These are phyloP conservation scores for Campoplex nolae DNA, from an alignment of 2,888 invertebrate species.

Conservation along the genomic window DNA sequence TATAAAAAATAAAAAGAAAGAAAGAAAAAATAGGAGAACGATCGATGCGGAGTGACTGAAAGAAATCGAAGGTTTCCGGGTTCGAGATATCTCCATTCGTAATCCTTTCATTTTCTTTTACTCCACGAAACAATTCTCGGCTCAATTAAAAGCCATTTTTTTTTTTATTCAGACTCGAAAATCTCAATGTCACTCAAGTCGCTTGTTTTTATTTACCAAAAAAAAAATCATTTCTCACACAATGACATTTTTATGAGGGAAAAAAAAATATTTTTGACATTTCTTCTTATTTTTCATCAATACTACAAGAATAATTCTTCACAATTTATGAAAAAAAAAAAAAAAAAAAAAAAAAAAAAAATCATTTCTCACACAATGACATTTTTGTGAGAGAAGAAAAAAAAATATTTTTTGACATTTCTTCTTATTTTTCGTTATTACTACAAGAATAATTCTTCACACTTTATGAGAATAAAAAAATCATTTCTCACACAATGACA, in stretches of 20 bases:
- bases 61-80: neutral
- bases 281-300: conserved; percentile 17
- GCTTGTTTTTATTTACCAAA: neutral
- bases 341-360: too few relatives aligned
- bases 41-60: neutral
- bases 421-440: conserved; percentile 8
- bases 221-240: neutral
- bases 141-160: neutral
- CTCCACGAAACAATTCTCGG: neutral
- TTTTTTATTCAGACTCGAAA: neutral
- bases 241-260: neutral
- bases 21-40: neutral
- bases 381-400: neutral
- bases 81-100: neutral
- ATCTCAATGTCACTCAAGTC: neutral
- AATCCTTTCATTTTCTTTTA: neutral
- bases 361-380: neutral
- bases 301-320: conserved; percentile 39
- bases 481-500: neutral
- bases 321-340: too few relatives aligned
- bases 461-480: too few relatives aligned
- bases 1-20: too few relatives aligned
- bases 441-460: conserved; percentile 42
- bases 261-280: neutral
- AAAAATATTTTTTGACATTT: conserved; percentile 9